A percentile compares a stretch with the other conserved stretches of the same genome.
These are phyloP conservation scores for Drosophila athabasca DNA, from an alignment of 1,140 invertebrate species.

Conservation along the genomic window DNA sequence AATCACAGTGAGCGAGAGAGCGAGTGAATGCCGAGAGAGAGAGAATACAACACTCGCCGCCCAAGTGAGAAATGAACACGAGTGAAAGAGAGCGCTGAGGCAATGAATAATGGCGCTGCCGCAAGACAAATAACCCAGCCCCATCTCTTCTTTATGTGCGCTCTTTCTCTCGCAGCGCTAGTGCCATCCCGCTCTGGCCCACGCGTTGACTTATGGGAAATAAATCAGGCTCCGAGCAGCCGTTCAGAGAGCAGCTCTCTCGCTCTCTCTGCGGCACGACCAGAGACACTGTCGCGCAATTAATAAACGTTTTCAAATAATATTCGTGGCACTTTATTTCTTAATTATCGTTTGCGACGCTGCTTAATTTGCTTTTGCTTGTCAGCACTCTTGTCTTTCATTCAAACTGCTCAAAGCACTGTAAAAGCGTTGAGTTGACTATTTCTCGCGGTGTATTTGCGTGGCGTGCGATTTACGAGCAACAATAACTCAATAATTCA, in stretches of 20 bases:
- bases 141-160: conserved; percentile 48
- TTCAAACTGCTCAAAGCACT: background rate
- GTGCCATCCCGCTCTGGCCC: conserved; percentile 65
- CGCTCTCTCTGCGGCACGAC: background rate
- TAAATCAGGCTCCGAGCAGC: conserved; percentile 68
- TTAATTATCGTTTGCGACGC: conserved; percentile 26
- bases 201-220: conserved; percentile 78
- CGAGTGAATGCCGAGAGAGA: conserved; percentile 57
- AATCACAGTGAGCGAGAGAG: conserved; percentile 71
- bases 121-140: conserved; percentile 83
- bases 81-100: conserved; percentile 34
- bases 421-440: background rate
- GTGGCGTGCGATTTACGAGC: conserved; percentile 51
- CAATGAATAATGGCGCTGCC: conserved; percentile 83
- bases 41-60: conserved; percentile 9
- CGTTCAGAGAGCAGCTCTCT: conserved; percentile 33
- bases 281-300: conserved; percentile 10
- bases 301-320: conserved; percentile 45
- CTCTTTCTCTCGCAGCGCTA: conserved; percentile 45
- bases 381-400: conserved; percentile 7
- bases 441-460: conserved; percentile 2
- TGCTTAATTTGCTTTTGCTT: conserved; percentile 17
- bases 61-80: conserved; percentile 41
- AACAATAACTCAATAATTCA: conserved; percentile 62
- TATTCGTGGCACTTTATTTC: conserved; percentile 26